These are phyloP conservation scores for Ceratina australensis DNA, from an alignment of 1,140 invertebrate species.

Conservation along the genomic window DNA sequence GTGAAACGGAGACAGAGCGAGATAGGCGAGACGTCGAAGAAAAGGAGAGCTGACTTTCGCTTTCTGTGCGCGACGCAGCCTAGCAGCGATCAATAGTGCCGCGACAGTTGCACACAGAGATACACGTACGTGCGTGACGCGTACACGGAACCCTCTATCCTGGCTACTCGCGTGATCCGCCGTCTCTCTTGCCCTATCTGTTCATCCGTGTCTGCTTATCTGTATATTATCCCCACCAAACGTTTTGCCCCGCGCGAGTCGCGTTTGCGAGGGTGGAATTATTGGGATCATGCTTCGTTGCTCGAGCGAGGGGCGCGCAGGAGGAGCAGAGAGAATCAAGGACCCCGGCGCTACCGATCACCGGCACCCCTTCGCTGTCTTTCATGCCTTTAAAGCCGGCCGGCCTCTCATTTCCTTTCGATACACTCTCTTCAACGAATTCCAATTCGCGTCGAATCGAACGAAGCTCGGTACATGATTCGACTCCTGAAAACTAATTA, in stretches of 20 bases:
- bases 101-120: slow-evolving; percentile 57
- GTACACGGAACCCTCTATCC: background rate
- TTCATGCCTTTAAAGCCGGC: background rate
- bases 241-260: slow-evolving; percentile 4
- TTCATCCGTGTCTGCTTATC: slow-evolving; percentile 30
- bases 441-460: too few relatives aligned
- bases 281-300: slow-evolving; percentile 54
- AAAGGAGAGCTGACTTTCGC: slow-evolving; percentile 73
- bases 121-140: background rate
- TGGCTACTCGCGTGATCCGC: slow-evolving; percentile 22
- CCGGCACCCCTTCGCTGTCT: slow-evolving; percentile 31
- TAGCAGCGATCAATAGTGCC: slow-evolving; percentile 75
- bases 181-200: slow-evolving; percentile 41
- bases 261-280: slow-evolving; percentile 64
- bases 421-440: too few relatives aligned
- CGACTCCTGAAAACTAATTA: too few relatives aligned
- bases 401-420: too few relatives aligned
- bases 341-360: slow-evolving; percentile 57
- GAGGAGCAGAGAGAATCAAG: slow-evolving; percentile 33
- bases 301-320: slow-evolving; percentile 21
- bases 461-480: too few relatives aligned
- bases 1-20: slow-evolving; percentile 7
- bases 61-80: slow-evolving; percentile 71
- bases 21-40: slow-evolving; percentile 65
- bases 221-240: slow-evolving; percentile 36